phyloP scores from a whole-genome alignment of 2,888 invertebrate species.

The Onchidella celtica region DNA sequence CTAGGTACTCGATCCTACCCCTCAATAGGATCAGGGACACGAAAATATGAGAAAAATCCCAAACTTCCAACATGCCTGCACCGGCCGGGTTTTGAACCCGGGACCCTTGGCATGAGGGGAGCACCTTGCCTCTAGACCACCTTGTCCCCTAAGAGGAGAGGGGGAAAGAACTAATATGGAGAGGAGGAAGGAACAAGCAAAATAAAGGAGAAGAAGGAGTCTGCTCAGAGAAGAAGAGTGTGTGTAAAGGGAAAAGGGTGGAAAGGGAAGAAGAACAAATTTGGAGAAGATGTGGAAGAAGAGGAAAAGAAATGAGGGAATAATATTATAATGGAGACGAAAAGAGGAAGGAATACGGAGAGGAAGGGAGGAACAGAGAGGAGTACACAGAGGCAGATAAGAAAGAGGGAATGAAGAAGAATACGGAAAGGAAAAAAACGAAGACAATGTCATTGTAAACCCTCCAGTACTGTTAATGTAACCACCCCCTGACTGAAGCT shows the following conservation, averaged over 20 bases:
- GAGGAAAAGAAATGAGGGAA: neutral
- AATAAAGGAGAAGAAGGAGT: neutral
- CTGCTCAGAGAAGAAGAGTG: neutral
- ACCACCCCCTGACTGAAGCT: no score
- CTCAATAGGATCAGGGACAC: no score
- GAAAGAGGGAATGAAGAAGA: conserved; percentile 20
- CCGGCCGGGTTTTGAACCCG: no score
- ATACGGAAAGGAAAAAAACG: neutral
- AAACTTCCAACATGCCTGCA: no score
- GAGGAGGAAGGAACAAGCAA: neutral
- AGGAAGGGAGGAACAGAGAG: neutral
- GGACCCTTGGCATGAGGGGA: no score
- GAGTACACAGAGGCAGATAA: conserved; percentile 1
- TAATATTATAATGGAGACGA: neutral
- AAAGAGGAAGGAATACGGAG: neutral
- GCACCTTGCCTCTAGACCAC: no score
- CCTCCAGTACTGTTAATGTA: no score
- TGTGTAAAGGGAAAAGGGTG: neutral
- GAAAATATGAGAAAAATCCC: no score
- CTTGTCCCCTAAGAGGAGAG: neutral
- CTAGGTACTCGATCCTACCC: no score
- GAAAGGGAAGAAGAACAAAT: neutral
- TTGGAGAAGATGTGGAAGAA: neutral
- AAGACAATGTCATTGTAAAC: neutral
- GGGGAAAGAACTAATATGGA: neutral